Evolutionary conservation across 2,888 invertebrate species (phyloP).

Genomic region (Abscondita cerata): DNA sequence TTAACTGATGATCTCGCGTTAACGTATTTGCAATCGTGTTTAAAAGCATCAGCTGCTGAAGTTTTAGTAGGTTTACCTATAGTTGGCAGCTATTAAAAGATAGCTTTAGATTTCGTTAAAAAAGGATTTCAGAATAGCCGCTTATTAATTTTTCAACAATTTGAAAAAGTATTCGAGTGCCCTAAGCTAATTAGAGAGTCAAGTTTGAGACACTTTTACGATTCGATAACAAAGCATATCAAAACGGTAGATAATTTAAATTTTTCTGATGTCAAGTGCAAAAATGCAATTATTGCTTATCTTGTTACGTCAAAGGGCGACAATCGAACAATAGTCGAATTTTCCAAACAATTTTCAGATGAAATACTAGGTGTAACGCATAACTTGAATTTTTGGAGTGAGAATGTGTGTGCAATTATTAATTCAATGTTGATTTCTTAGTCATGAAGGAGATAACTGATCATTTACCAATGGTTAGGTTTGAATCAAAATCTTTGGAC

Average conservation of each 20-base stretch:
- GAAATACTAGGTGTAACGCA: neutral
- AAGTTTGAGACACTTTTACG: neutral
- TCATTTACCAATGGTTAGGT: neutral
- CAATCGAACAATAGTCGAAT: neutral
- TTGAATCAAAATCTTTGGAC: neutral
- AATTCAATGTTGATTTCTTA: neutral
- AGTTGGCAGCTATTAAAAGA: neutral
- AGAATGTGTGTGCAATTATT: no score
- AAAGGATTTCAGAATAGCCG: neutral
- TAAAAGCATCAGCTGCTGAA: no score
- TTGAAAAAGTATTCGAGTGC: neutral
- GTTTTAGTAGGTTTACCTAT: no score
- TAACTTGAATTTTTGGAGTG: no score
- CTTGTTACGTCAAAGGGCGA: neutral
- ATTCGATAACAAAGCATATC: neutral
- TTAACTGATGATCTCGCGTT: no score
- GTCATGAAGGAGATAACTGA: neutral
- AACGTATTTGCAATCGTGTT: no score
- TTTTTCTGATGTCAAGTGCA: neutral
- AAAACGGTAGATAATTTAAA: neutral
- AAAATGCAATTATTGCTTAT: neutral
- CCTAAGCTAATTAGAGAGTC: neutral
- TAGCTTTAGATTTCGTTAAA: neutral
- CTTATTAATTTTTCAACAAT: neutral
- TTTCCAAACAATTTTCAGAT: neutral